Percentiles rank a stretch among this genome's conserved stretches.
Conservation (phyloP, 2,797 vertebrate genomes). For the Microctenopoma lineatum region DNA sequence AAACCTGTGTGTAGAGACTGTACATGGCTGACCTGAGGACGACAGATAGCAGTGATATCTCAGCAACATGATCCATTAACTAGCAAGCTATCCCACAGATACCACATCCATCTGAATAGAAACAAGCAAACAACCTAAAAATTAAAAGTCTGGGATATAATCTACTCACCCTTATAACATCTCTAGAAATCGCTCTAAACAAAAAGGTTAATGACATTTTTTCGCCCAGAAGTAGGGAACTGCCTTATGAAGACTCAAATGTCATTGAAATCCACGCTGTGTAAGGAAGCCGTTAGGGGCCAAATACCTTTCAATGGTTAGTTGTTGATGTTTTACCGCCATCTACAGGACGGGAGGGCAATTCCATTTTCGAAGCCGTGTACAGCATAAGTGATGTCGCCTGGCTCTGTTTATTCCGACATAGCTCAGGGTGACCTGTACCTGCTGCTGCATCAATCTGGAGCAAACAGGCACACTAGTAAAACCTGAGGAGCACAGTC, state of each 20-base stretch:
- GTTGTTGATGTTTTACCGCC: slow-evolving; percentile 20
- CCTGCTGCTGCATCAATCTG: no score
- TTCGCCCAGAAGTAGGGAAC: neutral
- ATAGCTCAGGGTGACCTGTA: no score
- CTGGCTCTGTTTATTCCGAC: no score
- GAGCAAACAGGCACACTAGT: no score
- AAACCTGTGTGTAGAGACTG: slow-evolving; percentile 75
- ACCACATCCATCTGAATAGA: neutral
- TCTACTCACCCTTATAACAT: slow-evolving; percentile 72
- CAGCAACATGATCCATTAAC: neutral
- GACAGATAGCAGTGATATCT: neutral
- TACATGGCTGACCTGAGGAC: slow-evolving; percentile 57
- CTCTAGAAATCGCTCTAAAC: slow-evolving; percentile 61
- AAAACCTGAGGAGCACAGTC: no score
- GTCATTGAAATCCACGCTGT: slow-evolving; percentile 81
- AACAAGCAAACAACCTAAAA: neutral
- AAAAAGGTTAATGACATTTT: slow-evolving; percentile 75
- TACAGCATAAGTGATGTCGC: no score
- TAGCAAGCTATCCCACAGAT: neutral
- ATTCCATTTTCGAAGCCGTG: fast-evolving
- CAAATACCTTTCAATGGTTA: neutral
- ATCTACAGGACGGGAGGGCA: slow-evolving; percentile 61
- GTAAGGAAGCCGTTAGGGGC: slow-evolving; percentile 55
- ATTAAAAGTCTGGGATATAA: neutral
- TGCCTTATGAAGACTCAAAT: slow-evolving; percentile 54